A percentile compares a stretch with the other conserved stretches of the same genome.
Evolutionary conservation across 2,113 vertebrate species (phyloP).

Genomic region (Ursus arctos): DNA sequence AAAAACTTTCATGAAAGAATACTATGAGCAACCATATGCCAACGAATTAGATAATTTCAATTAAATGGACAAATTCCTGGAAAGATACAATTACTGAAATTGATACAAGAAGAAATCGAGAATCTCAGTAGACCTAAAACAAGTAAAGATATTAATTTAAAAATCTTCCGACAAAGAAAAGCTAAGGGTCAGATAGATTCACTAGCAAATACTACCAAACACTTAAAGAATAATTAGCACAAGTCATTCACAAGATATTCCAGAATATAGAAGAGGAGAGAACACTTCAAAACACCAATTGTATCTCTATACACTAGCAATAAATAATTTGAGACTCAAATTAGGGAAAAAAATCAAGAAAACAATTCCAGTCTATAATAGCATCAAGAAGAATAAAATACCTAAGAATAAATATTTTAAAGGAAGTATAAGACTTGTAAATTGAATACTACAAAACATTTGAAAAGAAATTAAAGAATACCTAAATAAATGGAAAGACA

Average conservation of each 20-base stretch:
- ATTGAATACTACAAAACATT: neutral
- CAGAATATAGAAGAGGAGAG: neutral
- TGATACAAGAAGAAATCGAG: neutral
- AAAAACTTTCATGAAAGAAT: neutral
- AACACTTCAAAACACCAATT: neutral
- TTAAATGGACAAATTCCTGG: neutral
- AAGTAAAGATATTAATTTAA: neutral
- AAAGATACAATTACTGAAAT: neutral
- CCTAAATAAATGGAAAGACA: neutral
- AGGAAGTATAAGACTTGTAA: neutral
- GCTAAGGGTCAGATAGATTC: neutral
- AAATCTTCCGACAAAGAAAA: slow-evolving; percentile 10
- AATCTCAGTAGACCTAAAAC: neutral
- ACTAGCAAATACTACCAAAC: neutral
- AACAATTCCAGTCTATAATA: neutral
- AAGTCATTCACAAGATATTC: neutral
- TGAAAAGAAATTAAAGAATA: neutral
- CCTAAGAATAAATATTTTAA: neutral
- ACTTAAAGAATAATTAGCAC: neutral
- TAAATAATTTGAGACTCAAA: slow-evolving; percentile 14
- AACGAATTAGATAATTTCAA: neutral
- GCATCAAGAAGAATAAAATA: neutral
- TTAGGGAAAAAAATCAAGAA: neutral
- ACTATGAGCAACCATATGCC: neutral
- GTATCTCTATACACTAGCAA: neutral